Percentiles rank a stretch among this genome's conserved stretches.
These are phyloP conservation scores for Babylonia areolata DNA, from an alignment of 1,140 invertebrate genomes.

Conservation along the genomic window DNA sequence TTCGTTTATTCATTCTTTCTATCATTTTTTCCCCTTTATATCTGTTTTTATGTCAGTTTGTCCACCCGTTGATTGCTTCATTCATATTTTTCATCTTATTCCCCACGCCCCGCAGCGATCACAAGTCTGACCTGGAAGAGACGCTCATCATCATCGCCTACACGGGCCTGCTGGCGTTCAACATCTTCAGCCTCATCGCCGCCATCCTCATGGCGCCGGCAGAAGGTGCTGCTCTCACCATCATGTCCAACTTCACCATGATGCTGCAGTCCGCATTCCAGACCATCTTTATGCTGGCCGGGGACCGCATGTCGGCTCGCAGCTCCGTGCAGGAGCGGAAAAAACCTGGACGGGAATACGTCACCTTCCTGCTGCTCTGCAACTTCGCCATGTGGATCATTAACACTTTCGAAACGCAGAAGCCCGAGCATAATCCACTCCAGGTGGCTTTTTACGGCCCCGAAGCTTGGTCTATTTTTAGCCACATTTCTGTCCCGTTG, in stretches of 20 bases:
- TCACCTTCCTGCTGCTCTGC: conserved; percentile 95
- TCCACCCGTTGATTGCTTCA: too few relatives aligned
- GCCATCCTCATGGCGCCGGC: conserved; percentile 82
- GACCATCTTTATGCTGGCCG: conserved; percentile 42
- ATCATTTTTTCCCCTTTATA: too few relatives aligned
- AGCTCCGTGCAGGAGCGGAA: conserved; percentile 87
- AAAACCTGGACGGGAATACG: conserved; percentile 94
- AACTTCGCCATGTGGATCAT: conserved; percentile 79
- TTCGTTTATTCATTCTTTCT: too few relatives aligned
- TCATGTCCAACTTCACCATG: conserved; percentile 76
- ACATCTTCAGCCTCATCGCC: conserved; percentile 94
- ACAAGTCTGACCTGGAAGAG: conserved; percentile 80
- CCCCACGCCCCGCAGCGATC: background rate
- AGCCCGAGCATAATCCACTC: conserved; percentile 60
- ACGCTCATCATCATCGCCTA: conserved; percentile 92
- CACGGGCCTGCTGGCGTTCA: conserved; percentile 93
- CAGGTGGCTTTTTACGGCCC: conserved; percentile 64
- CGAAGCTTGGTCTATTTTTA: conserved; percentile 64
- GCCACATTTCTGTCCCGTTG: conserved; percentile 64
- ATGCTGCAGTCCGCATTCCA: conserved; percentile 86
- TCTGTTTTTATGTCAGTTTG: too few relatives aligned
- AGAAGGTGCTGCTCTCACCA: conserved; percentile 42
- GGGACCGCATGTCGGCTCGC: conserved; percentile 85
- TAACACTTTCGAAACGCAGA: conserved; percentile 67
- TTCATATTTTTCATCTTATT: too few relatives aligned